A percentile compares a stretch with the other conserved stretches of the same genome.
phyloP scores from a whole-genome alignment of 2,888 invertebrate genomes.

The Drosophila antonietae region DNA sequence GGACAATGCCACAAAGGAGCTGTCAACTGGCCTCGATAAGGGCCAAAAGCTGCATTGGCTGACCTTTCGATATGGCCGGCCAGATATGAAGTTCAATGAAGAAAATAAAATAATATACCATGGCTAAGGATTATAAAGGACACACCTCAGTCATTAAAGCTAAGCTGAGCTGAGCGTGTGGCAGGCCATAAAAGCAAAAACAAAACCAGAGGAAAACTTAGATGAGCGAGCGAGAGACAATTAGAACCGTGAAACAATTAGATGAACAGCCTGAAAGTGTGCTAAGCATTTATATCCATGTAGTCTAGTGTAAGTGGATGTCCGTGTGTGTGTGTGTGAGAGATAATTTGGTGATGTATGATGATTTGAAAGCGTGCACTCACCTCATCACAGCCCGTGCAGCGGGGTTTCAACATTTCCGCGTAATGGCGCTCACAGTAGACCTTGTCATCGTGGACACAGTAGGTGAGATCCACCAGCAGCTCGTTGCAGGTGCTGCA shows the following conservation, averaged over 20 bases:
- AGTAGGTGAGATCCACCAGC: slow-evolving; percentile 98
- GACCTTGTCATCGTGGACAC: slow-evolving; percentile 93
- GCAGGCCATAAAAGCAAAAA: slow-evolving; percentile 62
- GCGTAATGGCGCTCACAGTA: slow-evolving; percentile 99
- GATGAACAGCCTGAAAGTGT: slow-evolving; percentile 53
- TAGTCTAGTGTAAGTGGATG: slow-evolving; percentile 3
- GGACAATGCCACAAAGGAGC: slow-evolving; percentile 62
- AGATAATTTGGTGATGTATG: slow-evolving; percentile 37
- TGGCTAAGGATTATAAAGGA: slow-evolving; percentile 19
- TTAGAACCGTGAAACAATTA: slow-evolving; percentile 37
- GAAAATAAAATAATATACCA: neutral
- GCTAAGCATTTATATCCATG: slow-evolving; percentile 35
- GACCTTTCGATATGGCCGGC: slow-evolving; percentile 28
- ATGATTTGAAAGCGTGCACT: slow-evolving; percentile 81
- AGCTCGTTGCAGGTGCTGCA: slow-evolving; percentile 95
- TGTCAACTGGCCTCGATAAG: slow-evolving; percentile 43
- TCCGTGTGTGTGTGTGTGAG: neutral
- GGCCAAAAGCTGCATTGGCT: slow-evolving; percentile 51
- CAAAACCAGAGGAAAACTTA: slow-evolving; percentile 7
- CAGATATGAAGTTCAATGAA: slow-evolving; percentile 74
- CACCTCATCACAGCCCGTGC: slow-evolving; percentile 99
- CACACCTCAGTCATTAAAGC: slow-evolving; percentile 68
- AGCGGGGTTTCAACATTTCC: slow-evolving; percentile 97
- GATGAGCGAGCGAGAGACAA: slow-evolving; percentile 26
- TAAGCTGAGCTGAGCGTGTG: slow-evolving; percentile 60